Base-by-base conservation (phyloP, 2,888 invertebrate species). In the Proisotoma minuta region DNA sequence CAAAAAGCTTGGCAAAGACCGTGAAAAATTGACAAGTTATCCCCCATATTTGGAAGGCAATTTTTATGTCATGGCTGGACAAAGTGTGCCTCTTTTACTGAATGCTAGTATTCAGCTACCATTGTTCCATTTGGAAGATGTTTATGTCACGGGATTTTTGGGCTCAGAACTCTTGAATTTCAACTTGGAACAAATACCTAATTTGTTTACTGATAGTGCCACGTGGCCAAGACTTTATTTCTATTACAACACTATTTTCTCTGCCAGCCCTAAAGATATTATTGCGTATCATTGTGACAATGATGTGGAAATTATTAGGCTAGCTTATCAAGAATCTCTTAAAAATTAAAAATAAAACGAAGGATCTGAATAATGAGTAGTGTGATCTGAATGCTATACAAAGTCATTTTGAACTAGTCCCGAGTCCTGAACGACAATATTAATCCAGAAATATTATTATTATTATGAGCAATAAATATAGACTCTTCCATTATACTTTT, bases 251-350 rank as follows among this genome's bases (percentile, higher is more conserved):
- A 65, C 39, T 34, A 26, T 58, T 22, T 68, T 47, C 27, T 23
- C 24, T 3, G n/a, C n/a, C n/a, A 8, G 54, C 2, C 43, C 62
- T 2, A 27, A 43, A 4, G 47, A 62, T 52, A 61, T 65, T 47
- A 63, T 68, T 48, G 68, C 68, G 3, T 68, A 60, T 57, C 68
- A 68, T 39, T 68, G 68, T 65, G 68, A 68, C 60, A 65, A 65
- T 34, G 22, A 53, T 34, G 60, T 65, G 22, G 65, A 68, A 23
- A 60, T 68, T 23, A 68, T 68, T 24, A 40, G 12, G 23, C 26
- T 4, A n/a, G 3, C 43, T 22, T 47, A 57, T 39, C 22, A 54
- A 22, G 53, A 54, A 20, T 34, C 53, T 49, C 12, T 8, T 10
- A 12, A 10, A 34, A 10, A 34, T 34, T 34, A 34, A 10, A 34